Evolutionary conservation across 2,113 vertebrate species (phyloP).

Genomic region (Colossoma macropomum): DNA sequence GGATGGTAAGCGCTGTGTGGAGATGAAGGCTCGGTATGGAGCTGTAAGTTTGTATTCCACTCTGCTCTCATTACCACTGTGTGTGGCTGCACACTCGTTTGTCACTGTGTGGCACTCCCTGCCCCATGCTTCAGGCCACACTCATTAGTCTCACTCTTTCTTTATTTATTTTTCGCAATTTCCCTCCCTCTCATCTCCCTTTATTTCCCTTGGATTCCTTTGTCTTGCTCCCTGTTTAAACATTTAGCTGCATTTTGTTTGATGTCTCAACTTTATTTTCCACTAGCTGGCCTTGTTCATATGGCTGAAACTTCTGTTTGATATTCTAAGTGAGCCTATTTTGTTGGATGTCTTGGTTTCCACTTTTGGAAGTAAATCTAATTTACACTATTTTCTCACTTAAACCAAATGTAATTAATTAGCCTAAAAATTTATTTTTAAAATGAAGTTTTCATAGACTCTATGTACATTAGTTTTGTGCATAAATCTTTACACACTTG

Average conservation of each 20-base stretch:
- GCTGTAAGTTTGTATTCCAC: slow-evolving; percentile 34
- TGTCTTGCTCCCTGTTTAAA: neutral
- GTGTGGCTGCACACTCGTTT: slow-evolving; percentile 34
- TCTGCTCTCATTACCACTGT: slow-evolving; percentile 48
- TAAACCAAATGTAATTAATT: too few relatives aligned
- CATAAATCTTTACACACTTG: too few relatives aligned
- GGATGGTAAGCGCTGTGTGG: slow-evolving; percentile 3
- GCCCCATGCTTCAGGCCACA: slow-evolving; percentile 44
- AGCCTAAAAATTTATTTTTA: too few relatives aligned
- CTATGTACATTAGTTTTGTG: too few relatives aligned
- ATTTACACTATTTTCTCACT: too few relatives aligned
- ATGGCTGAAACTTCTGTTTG: neutral
- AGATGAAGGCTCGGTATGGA: slow-evolving; percentile 18
- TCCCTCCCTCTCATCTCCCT: slow-evolving; percentile 3
- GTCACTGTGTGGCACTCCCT: slow-evolving; percentile 35
- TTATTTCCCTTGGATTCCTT: slow-evolving; percentile 1
- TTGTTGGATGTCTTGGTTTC: neutral
- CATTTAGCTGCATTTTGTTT: slow-evolving; percentile 2
- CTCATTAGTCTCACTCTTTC: slow-evolving; percentile 38
- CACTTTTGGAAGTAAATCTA: neutral
- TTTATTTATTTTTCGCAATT: slow-evolving; percentile 20
- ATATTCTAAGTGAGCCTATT: neutral
- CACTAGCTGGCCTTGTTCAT: slow-evolving; percentile 13
- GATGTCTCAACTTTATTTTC: slow-evolving; percentile 10
- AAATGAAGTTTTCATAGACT: too few relatives aligned